A percentile compares a stretch with the other conserved stretches of the same genome.
These are phyloP conservation scores for Erebia palarica DNA, from an alignment of 2,888 invertebrate genomes.

Conservation along the genomic window DNA sequence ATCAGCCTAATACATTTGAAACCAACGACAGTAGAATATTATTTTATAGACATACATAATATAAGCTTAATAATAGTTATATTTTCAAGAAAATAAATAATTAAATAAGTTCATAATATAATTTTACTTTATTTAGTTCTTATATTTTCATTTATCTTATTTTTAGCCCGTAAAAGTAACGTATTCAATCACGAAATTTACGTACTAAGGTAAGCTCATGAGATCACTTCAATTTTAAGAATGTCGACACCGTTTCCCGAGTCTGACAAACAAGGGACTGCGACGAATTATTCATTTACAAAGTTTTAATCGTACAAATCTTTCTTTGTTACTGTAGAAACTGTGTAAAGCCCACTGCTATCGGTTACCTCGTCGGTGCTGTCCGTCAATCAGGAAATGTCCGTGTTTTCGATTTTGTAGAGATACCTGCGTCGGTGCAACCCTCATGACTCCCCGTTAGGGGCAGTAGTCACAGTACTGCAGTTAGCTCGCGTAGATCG, in stretches of 20 bases:
- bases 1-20: too few species aligned
- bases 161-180: constrained; percentile 13
- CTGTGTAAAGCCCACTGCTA: constrained; percentile 71
- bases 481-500: constrained; percentile 80
- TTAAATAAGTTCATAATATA: too few species aligned
- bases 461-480: constrained; percentile 79
- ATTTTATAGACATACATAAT: too few species aligned
- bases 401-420: constrained; percentile 69
- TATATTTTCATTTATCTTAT: neutral
- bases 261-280: constrained; percentile 3
- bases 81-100: too few species aligned
- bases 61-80: too few species aligned
- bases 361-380: constrained; percentile 77
- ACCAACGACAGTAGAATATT: too few species aligned
- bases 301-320: constrained; percentile 51
- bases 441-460: constrained; percentile 78
- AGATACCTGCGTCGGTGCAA: constrained; percentile 69
- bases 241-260: constrained; percentile 25
- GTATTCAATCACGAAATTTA: constrained; percentile 41
- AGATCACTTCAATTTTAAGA: constrained; percentile 53
- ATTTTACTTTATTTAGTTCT: too few species aligned
- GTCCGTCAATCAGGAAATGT: constrained; percentile 79
- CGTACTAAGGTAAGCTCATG: constrained; percentile 54
- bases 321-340: constrained; percentile 68
- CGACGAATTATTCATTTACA: constrained; percentile 9